Evolutionary conservation across 2,888 invertebrate genomes (phyloP), one percentile per base, ranked within the genome.

Genomic region (Callinectes sapidus): DNA sequence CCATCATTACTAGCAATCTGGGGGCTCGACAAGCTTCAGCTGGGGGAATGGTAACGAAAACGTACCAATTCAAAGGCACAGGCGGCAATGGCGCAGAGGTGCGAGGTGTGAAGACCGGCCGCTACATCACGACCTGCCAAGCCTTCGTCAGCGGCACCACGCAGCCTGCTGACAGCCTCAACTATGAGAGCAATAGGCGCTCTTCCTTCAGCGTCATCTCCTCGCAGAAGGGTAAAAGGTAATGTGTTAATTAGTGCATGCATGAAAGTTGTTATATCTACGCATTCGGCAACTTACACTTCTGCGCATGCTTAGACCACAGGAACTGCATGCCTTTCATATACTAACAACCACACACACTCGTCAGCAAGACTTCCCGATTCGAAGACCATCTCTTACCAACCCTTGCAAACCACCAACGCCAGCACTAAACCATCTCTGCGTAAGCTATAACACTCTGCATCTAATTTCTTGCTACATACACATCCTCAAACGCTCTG

Each of bases 91-190:
- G 90, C 23, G 23, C n/a, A 55, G 13, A 77, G 87, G 35, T 48
- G 77, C 48, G 10, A 1, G 89, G 89, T n/a, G 39, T 42, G 23
- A 28, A 32, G 42, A 71, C 28, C 28, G 77, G 18, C 42, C 89
- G 89, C 89, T 89, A 71, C 71, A 61, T 86, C 61, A 90, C 90
- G 32, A 90, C 54, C 86, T 61, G 86, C 32, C 32, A 87, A 35
- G 81, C 87, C 28, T 54, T 71, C 35, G 54, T 88, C 32, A 32
- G 32, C 35, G 88, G 88, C 87, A 71, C 91, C 91, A 87, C 87
- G 28, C 54, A 32, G 54, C 54, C 28, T 2, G 18, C 32, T 28
- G 54, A 32, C 87, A 55, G 10, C 81, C 3, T 23, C 81, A 91
- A 23, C 61, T 66, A 87, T 48, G 48, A 87, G n/a, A 48, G 61